A percentile compares a stretch with the other conserved stretches of the same genome.
phyloP scores from a whole-genome alignment of 2,113 vertebrate genomes.

The Pseudonaja textilis region DNA sequence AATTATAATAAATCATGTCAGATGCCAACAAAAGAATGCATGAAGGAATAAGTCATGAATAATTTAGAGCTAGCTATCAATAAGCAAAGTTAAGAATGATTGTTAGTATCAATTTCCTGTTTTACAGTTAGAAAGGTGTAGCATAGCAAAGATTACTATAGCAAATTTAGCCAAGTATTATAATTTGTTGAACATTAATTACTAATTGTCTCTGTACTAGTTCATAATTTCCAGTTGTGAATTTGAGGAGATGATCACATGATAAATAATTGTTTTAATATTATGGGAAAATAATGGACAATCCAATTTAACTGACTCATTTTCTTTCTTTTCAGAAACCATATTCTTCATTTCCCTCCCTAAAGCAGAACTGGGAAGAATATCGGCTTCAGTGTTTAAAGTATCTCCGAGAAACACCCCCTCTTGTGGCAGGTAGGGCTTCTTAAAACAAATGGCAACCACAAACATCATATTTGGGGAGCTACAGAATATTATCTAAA shows the following conservation, averaged over 20 bases:
- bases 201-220: not conserved
- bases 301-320: not conserved
- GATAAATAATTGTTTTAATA: not conserved
- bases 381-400: conserved; percentile 73
- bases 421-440: conserved; percentile 65
- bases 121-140: not conserved
- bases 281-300: not conserved
- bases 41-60: not conserved
- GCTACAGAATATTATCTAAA: not conserved
- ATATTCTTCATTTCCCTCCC: conserved; percentile 70
- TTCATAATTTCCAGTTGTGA: not conserved
- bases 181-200: not conserved
- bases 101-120: not conserved
- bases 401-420: conserved; percentile 66
- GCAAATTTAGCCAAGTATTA: not conserved
- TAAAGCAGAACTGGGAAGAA: conserved; percentile 77
- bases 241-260: not conserved
- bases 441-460: not conserved
- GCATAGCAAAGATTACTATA: not conserved
- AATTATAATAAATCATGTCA: not conserved
- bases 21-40: not conserved
- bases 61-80: not conserved
- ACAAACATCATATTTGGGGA: not conserved
- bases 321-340: conserved; percentile 54
- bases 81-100: not conserved